Evolutionary conservation across 2,113 vertebrate genomes (phyloP), one percentile per base, ranked within the genome.

Genomic region (Muscicapa adusta): DNA sequence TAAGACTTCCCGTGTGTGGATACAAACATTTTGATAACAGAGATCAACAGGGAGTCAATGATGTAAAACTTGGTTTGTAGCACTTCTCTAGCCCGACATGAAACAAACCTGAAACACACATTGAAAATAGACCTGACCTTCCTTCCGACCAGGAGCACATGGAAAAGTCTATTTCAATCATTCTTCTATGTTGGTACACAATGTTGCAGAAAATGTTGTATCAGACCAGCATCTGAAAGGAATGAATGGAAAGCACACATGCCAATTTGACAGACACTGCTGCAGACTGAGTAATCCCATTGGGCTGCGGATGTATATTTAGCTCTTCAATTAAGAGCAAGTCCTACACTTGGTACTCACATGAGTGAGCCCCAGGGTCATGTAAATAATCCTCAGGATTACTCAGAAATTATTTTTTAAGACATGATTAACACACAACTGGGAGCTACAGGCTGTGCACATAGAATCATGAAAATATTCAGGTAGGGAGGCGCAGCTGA

Each of bases 331-430:
- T 78, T 85, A 93, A 65, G 26, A 66, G 63, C 68, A 73, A 86
- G 54, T 77, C 43, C 60, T 74, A 19, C 20, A 58, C 43, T 86
- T 54, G 28, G 48, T 91, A 65, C 71, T 88, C 70, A 60, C 28
- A 31, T 56, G 57, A 91, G 53, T 77, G 74, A 94, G 81, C 89
- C 81, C 57, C 53, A 75, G 77, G 85, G 90, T 93, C 90, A 91
- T 9, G 12, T 38, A 89, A 93, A 95, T 88, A 91, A 94, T 88
- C 57, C 48, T 68, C 40, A 88, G 81, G 66, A 91, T 95, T 93
- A 93, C 70, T 78, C 42, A 81, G 91, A 91, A 94, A 72, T 75
- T 93, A 87, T 72, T 91, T 95, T 89, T 82, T 78, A 82, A 89
- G 66, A 56, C 34, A 25, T 61, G 53, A 85, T 82, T 88, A 91